Evolutionary conservation across 2,888 invertebrate genomes (phyloP).

Genomic region (Eupithecia insigniata): DNA sequence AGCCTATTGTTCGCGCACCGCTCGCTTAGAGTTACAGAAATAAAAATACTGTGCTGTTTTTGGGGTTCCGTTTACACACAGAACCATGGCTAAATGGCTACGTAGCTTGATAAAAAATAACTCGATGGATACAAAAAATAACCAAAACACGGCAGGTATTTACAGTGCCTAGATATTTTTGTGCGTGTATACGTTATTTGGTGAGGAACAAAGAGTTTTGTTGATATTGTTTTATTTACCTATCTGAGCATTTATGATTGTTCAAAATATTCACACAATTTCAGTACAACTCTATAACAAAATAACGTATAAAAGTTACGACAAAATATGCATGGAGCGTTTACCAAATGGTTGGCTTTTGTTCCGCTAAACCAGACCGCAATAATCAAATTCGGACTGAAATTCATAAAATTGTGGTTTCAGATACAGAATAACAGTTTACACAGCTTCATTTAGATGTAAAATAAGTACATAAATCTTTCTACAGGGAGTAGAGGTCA

Average conservation of each 20-base stretch:
- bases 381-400: constrained; percentile 2
- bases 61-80: neutral
- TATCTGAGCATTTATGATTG: neutral
- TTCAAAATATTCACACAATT: neutral
- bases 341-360: neutral
- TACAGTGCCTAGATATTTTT: neutral
- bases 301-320: neutral
- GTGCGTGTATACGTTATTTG: neutral
- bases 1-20: constrained; percentile 48
- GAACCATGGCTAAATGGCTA: constrained; percentile 2
- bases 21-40: constrained; percentile 38
- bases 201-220: neutral
- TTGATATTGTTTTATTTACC: neutral
- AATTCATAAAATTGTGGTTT: constrained; percentile 11
- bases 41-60: constrained; percentile 42
- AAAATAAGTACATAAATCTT: constrained; percentile 4
- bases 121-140: neutral
- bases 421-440: neutral
- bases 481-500: neutral
- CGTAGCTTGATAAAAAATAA: neutral
- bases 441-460: neutral
- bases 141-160: neutral
- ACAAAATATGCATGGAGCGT: neutral
- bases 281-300: neutral
- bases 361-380: constrained; percentile 5